A percentile compares a stretch with the other conserved stretches of the same genome.
phyloP scores from a whole-genome alignment of 2,797 vertebrate species.

The Macropodus opercularis region DNA sequence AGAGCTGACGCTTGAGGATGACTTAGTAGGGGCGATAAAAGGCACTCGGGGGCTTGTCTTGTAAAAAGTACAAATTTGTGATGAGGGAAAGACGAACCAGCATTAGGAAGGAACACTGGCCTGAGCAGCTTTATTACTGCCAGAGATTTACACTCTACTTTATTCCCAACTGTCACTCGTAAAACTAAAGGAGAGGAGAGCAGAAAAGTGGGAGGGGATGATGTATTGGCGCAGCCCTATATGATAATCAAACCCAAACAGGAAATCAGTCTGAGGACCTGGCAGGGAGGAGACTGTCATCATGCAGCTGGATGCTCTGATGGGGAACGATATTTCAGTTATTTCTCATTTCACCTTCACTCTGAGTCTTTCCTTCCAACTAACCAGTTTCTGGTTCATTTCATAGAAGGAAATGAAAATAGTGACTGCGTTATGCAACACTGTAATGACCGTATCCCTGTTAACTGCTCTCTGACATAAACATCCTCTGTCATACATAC shows the following conservation, averaged over 20 bases:
- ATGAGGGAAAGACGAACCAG: constrained; percentile 76
- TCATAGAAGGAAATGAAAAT: constrained; percentile 2
- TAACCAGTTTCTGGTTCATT: constrained; percentile 2
- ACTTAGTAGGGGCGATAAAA: constrained; percentile 66
- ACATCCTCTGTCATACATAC: constrained; percentile 30
- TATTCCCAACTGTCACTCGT: constrained; percentile 82
- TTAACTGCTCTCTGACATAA: constrained; percentile 42
- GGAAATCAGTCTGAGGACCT: constrained; percentile 75
- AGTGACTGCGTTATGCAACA: constrained; percentile 17
- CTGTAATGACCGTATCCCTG: constrained; percentile 21
- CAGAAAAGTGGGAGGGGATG: constrained; percentile 72
- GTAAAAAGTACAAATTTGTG: constrained; percentile 71
- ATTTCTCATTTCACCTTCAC: constrained; percentile 70
- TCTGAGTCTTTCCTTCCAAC: constrained; percentile 16
- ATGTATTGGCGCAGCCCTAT: constrained; percentile 66
- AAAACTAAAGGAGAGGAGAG: constrained; percentile 74
- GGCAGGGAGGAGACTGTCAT: constrained; percentile 67
- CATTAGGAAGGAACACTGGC: constrained; percentile 76
- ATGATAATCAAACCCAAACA: constrained; percentile 83
- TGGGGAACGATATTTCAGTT: constrained; percentile 55
- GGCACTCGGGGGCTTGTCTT: constrained; percentile 58
- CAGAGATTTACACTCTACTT: constrained; percentile 80
- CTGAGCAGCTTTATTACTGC: constrained; percentile 82
- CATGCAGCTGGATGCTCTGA: constrained; percentile 72
- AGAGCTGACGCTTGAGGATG: constrained; percentile 70